Conservation (phyloP, 2,113 vertebrate genomes). For the Triplophysa dalaica region DNA sequence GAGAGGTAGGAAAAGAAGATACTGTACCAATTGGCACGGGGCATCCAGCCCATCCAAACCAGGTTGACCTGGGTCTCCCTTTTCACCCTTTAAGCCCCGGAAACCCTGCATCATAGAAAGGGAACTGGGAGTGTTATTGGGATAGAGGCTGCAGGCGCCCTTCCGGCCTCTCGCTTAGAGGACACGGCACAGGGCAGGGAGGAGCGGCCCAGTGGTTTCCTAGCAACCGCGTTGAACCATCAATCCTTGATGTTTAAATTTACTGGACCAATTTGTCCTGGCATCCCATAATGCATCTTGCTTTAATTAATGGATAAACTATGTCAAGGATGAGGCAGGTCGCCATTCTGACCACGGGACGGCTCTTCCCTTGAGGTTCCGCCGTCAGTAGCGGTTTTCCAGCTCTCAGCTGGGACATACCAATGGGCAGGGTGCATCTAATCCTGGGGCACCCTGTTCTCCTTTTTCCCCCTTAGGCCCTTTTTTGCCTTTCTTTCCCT, state of each 20-base stretch:
- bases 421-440: constrained; percentile 99
- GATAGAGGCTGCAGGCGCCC: constrained; percentile 67
- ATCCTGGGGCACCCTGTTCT: constrained; percentile 99
- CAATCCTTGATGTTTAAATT: neutral
- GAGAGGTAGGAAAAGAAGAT: constrained; percentile 91
- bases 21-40: constrained; percentile 99
- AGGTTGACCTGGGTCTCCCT: constrained; percentile 99
- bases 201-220: constrained; percentile 70
- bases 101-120: constrained; percentile 99
- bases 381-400: constrained; percentile 65
- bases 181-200: constrained; percentile 65
- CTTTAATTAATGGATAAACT: too few species aligned
- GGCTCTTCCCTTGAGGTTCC: constrained; percentile 72
- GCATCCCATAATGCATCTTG: too few species aligned
- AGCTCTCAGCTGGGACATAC: constrained; percentile 85
- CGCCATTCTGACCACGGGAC: constrained; percentile 61
- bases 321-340: constrained; percentile 21
- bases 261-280: neutral
- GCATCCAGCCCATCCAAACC: constrained; percentile 99
- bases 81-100: constrained; percentile 99
- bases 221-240: constrained; percentile 50
- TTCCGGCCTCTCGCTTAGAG: constrained; percentile 50
- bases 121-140: constrained; percentile 95
- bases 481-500: constrained; percentile 99
- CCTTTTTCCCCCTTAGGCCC: constrained; percentile 99